phyloP scores from a whole-genome alignment of 2,888 invertebrate species.

The Parnassius apollo region DNA sequence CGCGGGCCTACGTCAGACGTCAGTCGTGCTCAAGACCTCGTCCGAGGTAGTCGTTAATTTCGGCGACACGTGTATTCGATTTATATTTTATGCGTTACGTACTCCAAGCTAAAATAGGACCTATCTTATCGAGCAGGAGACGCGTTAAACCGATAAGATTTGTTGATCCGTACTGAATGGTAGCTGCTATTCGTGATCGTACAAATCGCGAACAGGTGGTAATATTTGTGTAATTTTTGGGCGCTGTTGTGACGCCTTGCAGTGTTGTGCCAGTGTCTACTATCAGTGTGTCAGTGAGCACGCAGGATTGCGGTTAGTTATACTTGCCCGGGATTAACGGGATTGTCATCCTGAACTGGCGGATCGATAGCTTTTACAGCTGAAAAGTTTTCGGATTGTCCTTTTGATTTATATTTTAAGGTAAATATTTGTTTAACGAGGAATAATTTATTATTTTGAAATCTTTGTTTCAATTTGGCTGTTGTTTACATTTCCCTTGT shows the following conservation, averaged over 20 bases:
- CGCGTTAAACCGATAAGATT: conserved; percentile 21
- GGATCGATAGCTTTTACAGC: conserved; percentile 68
- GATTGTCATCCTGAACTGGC: conserved; percentile 44
- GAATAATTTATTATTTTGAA: not conserved
- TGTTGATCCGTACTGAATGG: conserved; percentile 31
- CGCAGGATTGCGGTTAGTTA: conserved; percentile 34
- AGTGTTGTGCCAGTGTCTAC: conserved; percentile 56
- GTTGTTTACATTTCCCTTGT: no score
- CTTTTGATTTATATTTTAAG: conserved; percentile 53
- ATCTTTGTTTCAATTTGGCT: not conserved
- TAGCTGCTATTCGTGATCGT: not conserved
- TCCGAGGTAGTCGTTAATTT: conserved; percentile 37
- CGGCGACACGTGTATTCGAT: conserved; percentile 1
- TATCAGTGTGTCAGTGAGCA: conserved; percentile 30
- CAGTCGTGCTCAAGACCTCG: conserved; percentile 57
- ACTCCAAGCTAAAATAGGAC: conserved; percentile 43
- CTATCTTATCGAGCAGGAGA: conserved; percentile 25
- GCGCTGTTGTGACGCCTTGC: conserved; percentile 41
- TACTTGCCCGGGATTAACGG: conserved; percentile 37
- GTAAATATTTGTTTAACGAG: conserved; percentile 35
- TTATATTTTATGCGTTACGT: conserved; percentile 33
- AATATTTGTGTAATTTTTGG: conserved; percentile 59
- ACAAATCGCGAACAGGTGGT: conserved; percentile 58
- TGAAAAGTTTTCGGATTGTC: conserved; percentile 57
- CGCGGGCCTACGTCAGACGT: conserved; percentile 68